phyloP scores from a whole-genome alignment of 23 tunicate genomes.

The Aplidium turbinatum region DNA sequence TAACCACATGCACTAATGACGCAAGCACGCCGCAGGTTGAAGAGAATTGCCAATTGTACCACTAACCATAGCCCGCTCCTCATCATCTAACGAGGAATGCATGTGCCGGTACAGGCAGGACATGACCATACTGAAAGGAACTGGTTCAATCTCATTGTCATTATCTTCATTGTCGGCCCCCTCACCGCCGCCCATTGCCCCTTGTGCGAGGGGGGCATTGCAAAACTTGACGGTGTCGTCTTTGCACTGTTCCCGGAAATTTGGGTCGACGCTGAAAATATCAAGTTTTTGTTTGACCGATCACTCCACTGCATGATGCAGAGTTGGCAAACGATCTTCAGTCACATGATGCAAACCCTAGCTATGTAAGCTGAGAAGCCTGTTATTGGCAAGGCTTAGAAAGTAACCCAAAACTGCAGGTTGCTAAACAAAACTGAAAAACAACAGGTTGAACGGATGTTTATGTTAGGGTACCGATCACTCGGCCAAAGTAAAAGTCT shows the following conservation, averaged over 20 bases:
- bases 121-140: constrained; percentile 65
- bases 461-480: too few species aligned
- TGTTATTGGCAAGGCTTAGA: too few species aligned
- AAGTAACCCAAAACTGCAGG: not conserved
- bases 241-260: constrained; percentile 45
- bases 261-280: constrained; percentile 44
- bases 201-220: not conserved
- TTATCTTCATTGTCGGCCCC: constrained; percentile 6
- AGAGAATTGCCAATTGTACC: not conserved
- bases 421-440: not conserved
- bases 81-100: not conserved
- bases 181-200: constrained; percentile 17
- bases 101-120: constrained; percentile 73
- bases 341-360: too few species aligned
- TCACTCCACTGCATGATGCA: too few species aligned
- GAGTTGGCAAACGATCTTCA: too few species aligned
- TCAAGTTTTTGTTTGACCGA: too few species aligned
- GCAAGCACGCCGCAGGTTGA: not conserved
- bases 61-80: not conserved
- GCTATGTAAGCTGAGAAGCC: not conserved
- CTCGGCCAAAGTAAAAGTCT: too few species aligned
- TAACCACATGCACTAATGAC: not conserved
- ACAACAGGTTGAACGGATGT: too few species aligned
- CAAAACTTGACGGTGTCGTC: constrained; percentile 42
- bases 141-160: constrained; percentile 20